Conservation (phyloP, 2,888 invertebrate genomes). For the Cheilosia variabilis region DNA sequence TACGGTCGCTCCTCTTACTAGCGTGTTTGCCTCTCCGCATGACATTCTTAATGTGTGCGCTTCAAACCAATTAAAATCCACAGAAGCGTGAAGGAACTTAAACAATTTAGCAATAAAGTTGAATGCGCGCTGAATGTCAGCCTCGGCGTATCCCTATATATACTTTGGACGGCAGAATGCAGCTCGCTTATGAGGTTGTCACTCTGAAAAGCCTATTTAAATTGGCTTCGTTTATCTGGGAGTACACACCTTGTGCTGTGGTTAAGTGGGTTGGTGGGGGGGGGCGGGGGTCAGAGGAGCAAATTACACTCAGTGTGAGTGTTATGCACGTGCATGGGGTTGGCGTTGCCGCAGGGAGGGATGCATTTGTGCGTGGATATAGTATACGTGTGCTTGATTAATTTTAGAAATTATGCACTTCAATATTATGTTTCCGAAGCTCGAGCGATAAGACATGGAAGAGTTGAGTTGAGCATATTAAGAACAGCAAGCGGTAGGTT, state of each 20-base stretch:
- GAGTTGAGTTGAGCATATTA: no score
- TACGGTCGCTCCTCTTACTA: not conserved
- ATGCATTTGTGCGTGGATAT: not conserved
- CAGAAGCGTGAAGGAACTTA: slow-evolving; percentile 76
- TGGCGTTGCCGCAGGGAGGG: not conserved
- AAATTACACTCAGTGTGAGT: slow-evolving; percentile 6
- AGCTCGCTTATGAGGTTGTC: slow-evolving; percentile 56
- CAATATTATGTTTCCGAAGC: no score
- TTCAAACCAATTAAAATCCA: slow-evolving; percentile 77
- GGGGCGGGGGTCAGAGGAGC: not conserved
- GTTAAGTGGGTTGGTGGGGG: slow-evolving; percentile 8
- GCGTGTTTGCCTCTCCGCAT: slow-evolving; percentile 49
- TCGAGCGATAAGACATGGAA: no score
- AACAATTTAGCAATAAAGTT: slow-evolving; percentile 75
- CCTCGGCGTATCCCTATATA: not conserved
- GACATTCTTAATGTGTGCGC: slow-evolving; percentile 67
- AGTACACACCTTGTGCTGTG: slow-evolving; percentile 52
- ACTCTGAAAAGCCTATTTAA: slow-evolving; percentile 56
- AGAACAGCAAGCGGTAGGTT: no score
- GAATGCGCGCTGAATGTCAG: slow-evolving; percentile 70
- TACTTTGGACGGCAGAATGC: not conserved
- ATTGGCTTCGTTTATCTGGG: slow-evolving; percentile 70
- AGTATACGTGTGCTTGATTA: no score
- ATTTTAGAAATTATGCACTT: no score
- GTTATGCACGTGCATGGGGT: not conserved